phyloP scores from a whole-genome alignment of 2,888 invertebrate species.

The Chironomus riparius region DNA sequence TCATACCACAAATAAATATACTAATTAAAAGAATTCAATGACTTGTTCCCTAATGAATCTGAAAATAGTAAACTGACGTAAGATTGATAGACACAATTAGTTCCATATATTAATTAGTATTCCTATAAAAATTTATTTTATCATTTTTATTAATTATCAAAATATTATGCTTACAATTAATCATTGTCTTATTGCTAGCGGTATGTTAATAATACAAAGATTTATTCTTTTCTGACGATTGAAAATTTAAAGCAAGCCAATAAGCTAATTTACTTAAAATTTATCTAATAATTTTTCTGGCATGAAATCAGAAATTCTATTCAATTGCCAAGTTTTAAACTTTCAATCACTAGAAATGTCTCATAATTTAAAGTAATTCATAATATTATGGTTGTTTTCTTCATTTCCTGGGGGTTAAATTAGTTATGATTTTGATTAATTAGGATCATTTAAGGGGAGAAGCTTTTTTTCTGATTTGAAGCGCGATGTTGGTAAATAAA shows the following conservation, averaged over 20 bases:
- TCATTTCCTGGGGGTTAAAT: no score
- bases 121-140: background rate
- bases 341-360: no score
- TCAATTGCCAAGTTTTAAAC: background rate
- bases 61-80: background rate
- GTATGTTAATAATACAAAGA: background rate
- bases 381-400: no score
- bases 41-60: background rate
- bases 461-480: no score
- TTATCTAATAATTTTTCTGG: background rate
- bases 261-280: no score
- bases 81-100: background rate
- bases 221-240: background rate
- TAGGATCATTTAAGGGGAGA: no score
- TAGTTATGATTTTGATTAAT: no score
- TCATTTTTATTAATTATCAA: background rate
- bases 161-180: background rate
- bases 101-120: background rate
- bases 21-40: no score
- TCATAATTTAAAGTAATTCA: no score
- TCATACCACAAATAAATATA: no score
- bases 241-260: background rate
- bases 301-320: background rate
- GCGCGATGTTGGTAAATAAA: no score
- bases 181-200: background rate